Evolutionary conservation across 2,888 invertebrate species (phyloP), one percentile per base, ranked within the genome.

Genomic region (Clepsis dumicolana): DNA sequence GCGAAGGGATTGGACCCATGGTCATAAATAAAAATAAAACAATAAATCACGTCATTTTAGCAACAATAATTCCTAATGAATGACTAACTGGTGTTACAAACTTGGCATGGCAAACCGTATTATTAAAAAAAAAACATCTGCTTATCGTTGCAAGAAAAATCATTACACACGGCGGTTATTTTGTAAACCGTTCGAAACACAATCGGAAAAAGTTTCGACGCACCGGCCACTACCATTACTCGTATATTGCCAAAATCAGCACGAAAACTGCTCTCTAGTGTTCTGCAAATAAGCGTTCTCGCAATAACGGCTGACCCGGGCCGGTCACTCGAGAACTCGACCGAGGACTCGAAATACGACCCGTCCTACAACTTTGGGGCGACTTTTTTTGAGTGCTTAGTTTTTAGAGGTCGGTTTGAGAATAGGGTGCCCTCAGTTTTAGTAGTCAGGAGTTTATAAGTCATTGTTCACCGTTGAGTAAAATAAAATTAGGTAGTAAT

Each of bases 251-350:
- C 87, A 77, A 89, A 89, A 89, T 90, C 82, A 84, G 78, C 77
- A 76, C 78, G 79, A 80, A 80, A 86, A 85, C 87, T 83, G 81
- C 85, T 82, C 73, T 88, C 85, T 85, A 90, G 91, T 89, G 90
- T 80, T 86, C 80, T 70, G 81, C 87, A 91, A 91, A 92, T 83
- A 90, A 85, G 81, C 80, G 82, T 78, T 79, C 74, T 77, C 78
- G 87, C 87, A 91, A 90, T 90, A 91, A 89, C 80, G 76, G 74
- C 74, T 72, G 77, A 77, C 74, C 71, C 73, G 78, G 75, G 72
- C 76, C 74, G 86, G 87, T 88, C 88, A 88, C 86, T 90, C 82
- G 82, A 85, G 73, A 86, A 84, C 85, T 87, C 78, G 72, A 72
- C 72, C 75, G 79, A 80, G 82, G 85, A 86, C 81, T 82, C 80